Conservation (phyloP, 2,888 invertebrate genomes). For the Lumbricus terrestris region DNA sequence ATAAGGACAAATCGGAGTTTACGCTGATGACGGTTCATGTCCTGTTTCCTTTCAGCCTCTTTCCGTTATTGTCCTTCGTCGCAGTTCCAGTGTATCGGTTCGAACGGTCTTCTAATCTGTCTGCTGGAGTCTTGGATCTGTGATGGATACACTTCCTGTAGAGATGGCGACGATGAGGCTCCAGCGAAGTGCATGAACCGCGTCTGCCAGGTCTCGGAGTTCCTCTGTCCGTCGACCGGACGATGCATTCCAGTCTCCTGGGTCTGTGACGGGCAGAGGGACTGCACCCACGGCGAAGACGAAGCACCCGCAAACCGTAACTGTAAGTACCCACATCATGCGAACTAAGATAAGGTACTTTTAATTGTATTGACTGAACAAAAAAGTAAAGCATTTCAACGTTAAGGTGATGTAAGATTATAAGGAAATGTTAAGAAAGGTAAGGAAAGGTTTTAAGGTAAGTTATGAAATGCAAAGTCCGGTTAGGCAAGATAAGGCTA, state of each 20-base stretch:
- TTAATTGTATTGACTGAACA: background rate
- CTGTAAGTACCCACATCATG: too few relatives aligned
- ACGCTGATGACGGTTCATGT: too few relatives aligned
- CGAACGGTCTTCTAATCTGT: background rate
- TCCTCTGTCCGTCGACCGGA: slow-evolving; percentile 26
- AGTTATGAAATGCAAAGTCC: too few relatives aligned
- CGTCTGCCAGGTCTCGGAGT: slow-evolving; percentile 32
- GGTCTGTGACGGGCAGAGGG: slow-evolving; percentile 34
- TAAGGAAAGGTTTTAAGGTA: too few relatives aligned
- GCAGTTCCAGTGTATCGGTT: background rate
- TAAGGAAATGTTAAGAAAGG: too few relatives aligned
- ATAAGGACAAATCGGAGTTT: too few relatives aligned
- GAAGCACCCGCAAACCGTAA: slow-evolving; percentile 27
- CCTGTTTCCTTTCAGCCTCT: background rate
- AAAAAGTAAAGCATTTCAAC: too few relatives aligned
- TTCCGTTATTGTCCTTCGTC: background rate
- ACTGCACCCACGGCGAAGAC: slow-evolving; percentile 34
- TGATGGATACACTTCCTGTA: slow-evolving; percentile 49
- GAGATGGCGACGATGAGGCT: slow-evolving; percentile 49
- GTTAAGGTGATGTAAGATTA: background rate
- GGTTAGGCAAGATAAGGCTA: background rate
- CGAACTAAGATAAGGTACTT: too few relatives aligned
- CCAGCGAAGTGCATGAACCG: slow-evolving; percentile 30
- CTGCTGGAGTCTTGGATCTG: slow-evolving; percentile 40
- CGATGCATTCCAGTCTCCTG: slow-evolving; percentile 33